Conservation (phyloP, 2,888 invertebrate genomes). For the Tinea pellionella region DNA sequence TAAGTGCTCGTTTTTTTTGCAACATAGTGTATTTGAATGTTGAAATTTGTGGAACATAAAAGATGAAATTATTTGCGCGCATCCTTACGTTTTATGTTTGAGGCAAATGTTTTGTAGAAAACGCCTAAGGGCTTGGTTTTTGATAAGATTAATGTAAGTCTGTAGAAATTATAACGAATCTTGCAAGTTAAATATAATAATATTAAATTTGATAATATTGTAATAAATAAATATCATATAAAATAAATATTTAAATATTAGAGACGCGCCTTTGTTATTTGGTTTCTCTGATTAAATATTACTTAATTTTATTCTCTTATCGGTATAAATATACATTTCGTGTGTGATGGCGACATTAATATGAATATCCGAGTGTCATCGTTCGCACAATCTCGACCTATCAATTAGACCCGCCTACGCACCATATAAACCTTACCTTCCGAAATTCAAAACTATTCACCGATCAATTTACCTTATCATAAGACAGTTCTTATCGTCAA, state of each 20-base stretch:
- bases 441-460: constrained; percentile 35
- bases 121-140: constrained; percentile 26
- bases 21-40: constrained; percentile 15
- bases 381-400: constrained; percentile 50
- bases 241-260: background rate
- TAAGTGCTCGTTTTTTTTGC: too few species aligned
- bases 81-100: constrained; percentile 17
- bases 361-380: constrained; percentile 45
- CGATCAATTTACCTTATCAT: constrained; percentile 66
- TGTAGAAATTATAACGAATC: constrained; percentile 33
- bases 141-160: constrained; percentile 30
- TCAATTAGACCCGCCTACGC: constrained; percentile 58
- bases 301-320: constrained; percentile 23
- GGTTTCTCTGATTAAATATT: background rate
- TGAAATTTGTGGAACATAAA: constrained; percentile 9
- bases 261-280: background rate
- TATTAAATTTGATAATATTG: background rate
- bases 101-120: constrained; percentile 21
- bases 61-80: constrained; percentile 10
- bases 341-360: constrained; percentile 37
- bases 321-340: constrained; percentile 35
- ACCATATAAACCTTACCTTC: constrained; percentile 46
- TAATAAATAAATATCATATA: background rate
- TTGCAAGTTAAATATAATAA: constrained; percentile 34
- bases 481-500: constrained; percentile 46